Conservation (phyloP, 2,113 vertebrate genomes). For the Istiophorus platypterus region DNA sequence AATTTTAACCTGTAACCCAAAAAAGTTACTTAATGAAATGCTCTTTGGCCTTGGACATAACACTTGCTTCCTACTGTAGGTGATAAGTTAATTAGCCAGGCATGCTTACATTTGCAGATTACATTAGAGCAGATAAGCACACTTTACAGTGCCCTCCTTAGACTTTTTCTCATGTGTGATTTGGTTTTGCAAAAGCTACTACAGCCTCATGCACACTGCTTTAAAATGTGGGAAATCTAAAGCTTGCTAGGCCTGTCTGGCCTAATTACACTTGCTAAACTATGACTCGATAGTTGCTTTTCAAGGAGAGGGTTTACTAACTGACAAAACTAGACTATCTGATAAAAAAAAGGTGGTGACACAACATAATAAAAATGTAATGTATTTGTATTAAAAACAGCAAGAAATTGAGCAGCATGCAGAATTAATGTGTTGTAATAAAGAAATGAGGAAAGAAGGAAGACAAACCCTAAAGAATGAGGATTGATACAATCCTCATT, state of each 20-base stretch:
- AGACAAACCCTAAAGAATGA: neutral
- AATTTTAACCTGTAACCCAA: too few relatives aligned
- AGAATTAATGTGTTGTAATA: neutral
- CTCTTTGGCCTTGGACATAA: too few relatives aligned
- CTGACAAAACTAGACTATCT: neutral
- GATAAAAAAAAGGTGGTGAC: neutral
- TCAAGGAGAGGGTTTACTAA: neutral
- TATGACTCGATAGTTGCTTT: neutral
- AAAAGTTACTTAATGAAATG: too few relatives aligned
- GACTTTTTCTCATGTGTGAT: neutral
- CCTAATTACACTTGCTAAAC: neutral
- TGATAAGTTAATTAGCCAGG: too few relatives aligned
- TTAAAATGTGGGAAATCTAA: neutral
- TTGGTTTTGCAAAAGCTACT: neutral
- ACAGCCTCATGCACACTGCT: neutral
- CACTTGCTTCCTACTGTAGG: too few relatives aligned
- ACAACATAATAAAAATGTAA: neutral
- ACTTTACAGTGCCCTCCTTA: too few relatives aligned
- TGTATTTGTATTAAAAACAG: neutral
- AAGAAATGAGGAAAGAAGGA: neutral
- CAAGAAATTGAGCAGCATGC: neutral
- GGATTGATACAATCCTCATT: constrained; percentile 11
- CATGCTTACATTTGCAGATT: too few relatives aligned
- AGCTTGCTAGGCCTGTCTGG: neutral
- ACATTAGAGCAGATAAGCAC: neutral